phyloP scores from a whole-genome alignment of 2,888 invertebrate genomes.

The Eupithecia vulgata region DNA sequence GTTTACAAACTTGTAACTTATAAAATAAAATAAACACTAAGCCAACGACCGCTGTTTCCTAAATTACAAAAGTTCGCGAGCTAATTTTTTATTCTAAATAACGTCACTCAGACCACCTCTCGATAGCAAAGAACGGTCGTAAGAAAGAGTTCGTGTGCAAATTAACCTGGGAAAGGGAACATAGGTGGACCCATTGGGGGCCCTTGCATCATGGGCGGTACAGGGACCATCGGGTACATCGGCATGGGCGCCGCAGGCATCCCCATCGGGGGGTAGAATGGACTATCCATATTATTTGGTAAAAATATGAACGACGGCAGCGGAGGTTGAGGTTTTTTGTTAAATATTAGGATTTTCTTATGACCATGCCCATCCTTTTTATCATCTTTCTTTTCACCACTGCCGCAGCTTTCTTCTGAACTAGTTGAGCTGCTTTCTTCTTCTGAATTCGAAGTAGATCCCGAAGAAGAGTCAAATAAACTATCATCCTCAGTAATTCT shows the following conservation, averaged over 20 bases:
- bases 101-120: background rate
- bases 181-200: slow-evolving; percentile 60
- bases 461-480: slow-evolving; percentile 62
- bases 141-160: background rate
- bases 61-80: background rate
- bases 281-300: slow-evolving; percentile 70
- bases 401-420: background rate
- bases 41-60: background rate
- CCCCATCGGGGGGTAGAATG: slow-evolving; percentile 73
- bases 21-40: background rate
- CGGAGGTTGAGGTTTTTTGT: slow-evolving; percentile 67
- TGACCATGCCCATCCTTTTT: slow-evolving; percentile 62
- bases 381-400: slow-evolving; percentile 26
- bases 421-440: slow-evolving; percentile 34
- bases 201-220: slow-evolving; percentile 71
- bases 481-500: slow-evolving; percentile 74
- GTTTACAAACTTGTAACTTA: background rate
- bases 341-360: slow-evolving; percentile 69
- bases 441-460: slow-evolving; percentile 43
- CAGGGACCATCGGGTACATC: slow-evolving; percentile 75
- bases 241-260: slow-evolving; percentile 70
- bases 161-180: slow-evolving; percentile 52
- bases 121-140: background rate
- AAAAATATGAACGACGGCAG: slow-evolving; percentile 76
- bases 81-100: background rate